Evolutionary conservation across 2,888 invertebrate genomes (phyloP), one percentile per base, ranked within the genome.

Genomic region (Pandemis heparana): DNA sequence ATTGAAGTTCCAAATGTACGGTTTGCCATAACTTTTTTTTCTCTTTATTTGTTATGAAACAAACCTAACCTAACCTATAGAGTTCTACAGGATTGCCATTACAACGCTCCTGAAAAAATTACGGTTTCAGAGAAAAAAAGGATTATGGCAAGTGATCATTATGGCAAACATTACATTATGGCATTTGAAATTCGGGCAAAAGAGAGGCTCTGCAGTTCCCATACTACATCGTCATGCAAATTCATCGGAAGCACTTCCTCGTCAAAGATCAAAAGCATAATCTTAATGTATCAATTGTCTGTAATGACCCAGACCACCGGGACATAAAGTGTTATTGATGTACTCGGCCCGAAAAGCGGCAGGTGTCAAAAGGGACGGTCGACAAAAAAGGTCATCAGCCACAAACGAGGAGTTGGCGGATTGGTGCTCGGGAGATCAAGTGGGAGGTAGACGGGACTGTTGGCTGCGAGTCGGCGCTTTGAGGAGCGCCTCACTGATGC

Each of bases 371-470:
- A 90, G 89, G 87, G 85, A 87, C 87, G 87, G 43, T 83, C 83
- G 80, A 85, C 89, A 92, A 93, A 94, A 94, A 94, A 90, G 90
- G 86, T 91, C 91, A 93, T 92, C 93, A 92, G 87, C 82, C 75
- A 84, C 85, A 88, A 87, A 86, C 87, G 84, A 79, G 84, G 81
- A 80, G 81, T 81, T 81, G 79, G 80, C 77, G 83, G 85, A 86
- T 85, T 82, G 85, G 23, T 88, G 4, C 23, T 32, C 4, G 23
- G 23, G 23, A 87, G 90, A 88, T 10, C 38, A 46, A 18, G 8
- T 16, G 4, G 51, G 12, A 7, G 10, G 46, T 8, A 68, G 67
- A 72, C 43, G 67, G 10, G 53, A 39, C n/a, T 16, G n/a, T 9
- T 56, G 1, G n/a, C 18, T 12, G 18, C 5, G 7, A 8, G 4